Evolutionary conservation across 2,797 vertebrate genomes (phyloP).

Genomic region (Pseudotriccus pelzelni): DNA sequence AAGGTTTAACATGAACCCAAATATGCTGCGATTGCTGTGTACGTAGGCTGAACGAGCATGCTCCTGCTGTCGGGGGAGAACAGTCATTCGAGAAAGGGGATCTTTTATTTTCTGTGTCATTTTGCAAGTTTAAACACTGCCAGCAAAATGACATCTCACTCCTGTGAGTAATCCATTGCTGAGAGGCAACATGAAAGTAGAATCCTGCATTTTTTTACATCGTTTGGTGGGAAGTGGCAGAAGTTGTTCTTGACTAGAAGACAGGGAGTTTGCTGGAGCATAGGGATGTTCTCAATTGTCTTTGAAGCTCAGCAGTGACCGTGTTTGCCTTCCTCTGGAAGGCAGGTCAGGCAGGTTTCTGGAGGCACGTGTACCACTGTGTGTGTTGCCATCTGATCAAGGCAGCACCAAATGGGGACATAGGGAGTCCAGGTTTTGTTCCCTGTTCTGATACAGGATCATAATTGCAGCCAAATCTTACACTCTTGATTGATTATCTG

Average conservation of each 20-base stretch:
- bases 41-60: background rate
- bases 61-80: background rate
- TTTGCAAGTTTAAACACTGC: background rate
- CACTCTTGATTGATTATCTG: background rate
- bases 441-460: background rate
- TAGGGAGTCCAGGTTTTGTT: background rate
- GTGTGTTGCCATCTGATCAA: background rate
- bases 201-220: background rate
- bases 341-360: background rate
- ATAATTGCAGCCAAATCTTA: background rate
- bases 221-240: background rate
- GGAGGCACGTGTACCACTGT: fast-evolving
- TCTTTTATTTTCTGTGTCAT: conserved; percentile 22
- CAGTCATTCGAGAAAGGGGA: background rate
- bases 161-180: background rate
- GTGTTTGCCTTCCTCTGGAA: background rate
- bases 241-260: background rate
- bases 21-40: background rate
- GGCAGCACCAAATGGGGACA: fast-evolving
- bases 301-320: background rate
- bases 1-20: conserved; percentile 41
- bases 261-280: background rate
- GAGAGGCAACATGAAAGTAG: background rate
- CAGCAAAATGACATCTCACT: conserved; percentile 15
- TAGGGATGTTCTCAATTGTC: background rate